phyloP scores from a whole-genome alignment of 2,797 vertebrate species.

The Danio choprae region DNA sequence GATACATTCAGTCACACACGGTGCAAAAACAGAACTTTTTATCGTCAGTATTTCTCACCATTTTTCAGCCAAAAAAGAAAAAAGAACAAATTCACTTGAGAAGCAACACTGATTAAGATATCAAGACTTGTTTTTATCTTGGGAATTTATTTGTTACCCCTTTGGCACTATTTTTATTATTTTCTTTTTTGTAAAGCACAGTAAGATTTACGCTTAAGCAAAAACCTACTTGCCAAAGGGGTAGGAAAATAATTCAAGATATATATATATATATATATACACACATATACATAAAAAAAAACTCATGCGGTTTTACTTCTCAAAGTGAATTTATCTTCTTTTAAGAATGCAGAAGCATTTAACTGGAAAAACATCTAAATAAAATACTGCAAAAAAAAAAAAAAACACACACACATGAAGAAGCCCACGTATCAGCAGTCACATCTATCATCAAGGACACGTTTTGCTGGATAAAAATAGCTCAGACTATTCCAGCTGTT shows the following conservation, averaged over 20 bases:
- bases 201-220: neutral
- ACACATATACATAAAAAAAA: too few species aligned
- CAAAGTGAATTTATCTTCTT: neutral
- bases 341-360: neutral
- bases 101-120: neutral
- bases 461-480: conserved; percentile 28
- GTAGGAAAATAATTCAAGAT: neutral
- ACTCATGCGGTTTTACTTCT: neutral
- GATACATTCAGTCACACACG: conserved; percentile 5
- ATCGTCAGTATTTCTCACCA: neutral
- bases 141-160: neutral
- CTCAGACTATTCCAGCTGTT: conserved; percentile 5
- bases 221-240: neutral
- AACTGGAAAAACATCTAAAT: neutral
- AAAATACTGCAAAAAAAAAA: neutral
- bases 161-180: neutral
- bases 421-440: neutral
- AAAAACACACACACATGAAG: neutral
- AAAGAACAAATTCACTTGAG: neutral
- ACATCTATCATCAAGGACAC: neutral
- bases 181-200: neutral
- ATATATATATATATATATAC: neutral
- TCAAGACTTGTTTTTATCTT: neutral
- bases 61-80: neutral
- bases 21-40: neutral